phyloP scores from a whole-genome alignment of 2,888 invertebrate species.

The Coleophora deauratella region DNA sequence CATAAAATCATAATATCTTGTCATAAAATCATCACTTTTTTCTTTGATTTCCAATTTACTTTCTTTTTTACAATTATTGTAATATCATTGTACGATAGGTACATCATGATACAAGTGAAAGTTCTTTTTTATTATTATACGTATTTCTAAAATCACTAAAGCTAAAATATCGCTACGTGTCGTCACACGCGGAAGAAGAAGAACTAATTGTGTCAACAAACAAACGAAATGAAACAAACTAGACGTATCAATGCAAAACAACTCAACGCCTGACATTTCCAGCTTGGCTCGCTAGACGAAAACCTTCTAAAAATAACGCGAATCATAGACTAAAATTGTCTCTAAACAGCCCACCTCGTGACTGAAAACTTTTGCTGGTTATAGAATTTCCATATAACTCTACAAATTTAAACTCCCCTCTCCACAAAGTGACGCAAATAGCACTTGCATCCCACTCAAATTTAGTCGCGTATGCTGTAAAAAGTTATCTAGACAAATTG shows the following conservation, averaged over 20 bases:
- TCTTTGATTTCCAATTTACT: too few relatives aligned
- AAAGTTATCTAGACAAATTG: slow-evolving; percentile 10
- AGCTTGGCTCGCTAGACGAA: slow-evolving; percentile 37
- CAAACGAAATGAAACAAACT: slow-evolving; percentile 3
- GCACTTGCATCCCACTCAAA: slow-evolving; percentile 6
- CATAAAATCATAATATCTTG: too few relatives aligned
- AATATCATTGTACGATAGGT: too few relatives aligned
- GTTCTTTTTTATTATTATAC: too few relatives aligned
- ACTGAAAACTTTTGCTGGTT: slow-evolving; percentile 3
- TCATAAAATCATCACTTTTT: too few relatives aligned
- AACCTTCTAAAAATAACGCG: slow-evolving; percentile 38
- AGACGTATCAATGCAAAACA: slow-evolving; percentile 7
- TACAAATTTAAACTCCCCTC: slow-evolving; percentile 11
- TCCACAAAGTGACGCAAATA: too few relatives aligned
- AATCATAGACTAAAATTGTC: slow-evolving; percentile 33
- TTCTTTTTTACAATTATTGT: too few relatives aligned
- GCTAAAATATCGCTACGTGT: too few relatives aligned
- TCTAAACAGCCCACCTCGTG: slow-evolving; percentile 24
- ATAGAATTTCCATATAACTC: slow-evolving; percentile 8
- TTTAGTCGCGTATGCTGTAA: slow-evolving; percentile 15
- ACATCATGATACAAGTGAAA: too few relatives aligned
- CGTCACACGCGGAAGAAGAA: too few relatives aligned
- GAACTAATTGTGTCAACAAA: slow-evolving; percentile 3
- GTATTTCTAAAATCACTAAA: too few relatives aligned
- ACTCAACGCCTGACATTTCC: slow-evolving; percentile 35